Base-by-base conservation (phyloP, 37 sponge, comb jelly and placozoan genomes). In the Aplysina aerophoba region DNA sequence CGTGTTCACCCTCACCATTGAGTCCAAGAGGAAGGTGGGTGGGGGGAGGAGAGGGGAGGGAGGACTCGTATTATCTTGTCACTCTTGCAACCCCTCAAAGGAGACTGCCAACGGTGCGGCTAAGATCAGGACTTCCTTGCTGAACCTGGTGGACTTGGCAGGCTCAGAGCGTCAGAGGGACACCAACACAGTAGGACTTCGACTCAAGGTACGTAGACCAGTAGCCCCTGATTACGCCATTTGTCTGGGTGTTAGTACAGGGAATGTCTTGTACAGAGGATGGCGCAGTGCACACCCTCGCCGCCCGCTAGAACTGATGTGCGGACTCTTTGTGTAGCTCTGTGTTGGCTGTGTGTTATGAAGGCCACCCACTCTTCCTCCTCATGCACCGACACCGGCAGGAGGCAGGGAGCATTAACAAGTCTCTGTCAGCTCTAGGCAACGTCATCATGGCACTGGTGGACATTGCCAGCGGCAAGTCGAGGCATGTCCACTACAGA, bases 361-460 rank as follows among this genome's bases (percentile, higher is more conserved):
- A 53, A 53, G 86, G n/a, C n/a, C n/a, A n/a, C n/a, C 50, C 50
- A 44, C 50, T 8, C 50, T 8, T 28, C 28, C 11, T 8, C 27
- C 65, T 12, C 65, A 63, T 8, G n/a, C n/a, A n/a, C 13, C 22
- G 74, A 5, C 30, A 8, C 55, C 39, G 25, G 12, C 73, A 93
- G 94, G 95, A 95, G 78, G 95, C 95, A 14, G 95, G 95, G 34
- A 95, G 91, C 82, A 95, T 95, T 81, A 95, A 95, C 62, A 89
- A 85, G 86, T 88, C 89, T 11, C 85, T 95, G 20, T 95, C 95
- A 34, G 93, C 91, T 16, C 81, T 95, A 31, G 95, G 95, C 4
- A 95, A 95, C 81, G 95, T 92, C 6, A 95, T 95, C 62, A 92
- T 92, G 91, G 83, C 95, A 0, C 78, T 95, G 74, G 95, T 92